phyloP scores from a whole-genome alignment of 2,888 invertebrate genomes.

The Eledona agricola region DNA sequence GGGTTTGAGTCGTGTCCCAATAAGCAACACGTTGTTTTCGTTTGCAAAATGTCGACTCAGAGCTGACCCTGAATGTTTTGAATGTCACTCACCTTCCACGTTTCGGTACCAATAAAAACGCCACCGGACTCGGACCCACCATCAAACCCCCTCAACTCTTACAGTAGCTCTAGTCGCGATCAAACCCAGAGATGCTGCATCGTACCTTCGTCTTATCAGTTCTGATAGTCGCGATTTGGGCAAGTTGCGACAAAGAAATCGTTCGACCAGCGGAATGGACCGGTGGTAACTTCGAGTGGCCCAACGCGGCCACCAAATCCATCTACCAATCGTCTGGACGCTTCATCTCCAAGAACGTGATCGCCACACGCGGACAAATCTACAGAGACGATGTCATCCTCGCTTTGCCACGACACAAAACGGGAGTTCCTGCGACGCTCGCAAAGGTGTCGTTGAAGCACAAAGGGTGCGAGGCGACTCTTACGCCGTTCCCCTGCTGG shows the following conservation, averaged over 20 bases:
- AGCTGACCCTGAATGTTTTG: too few species aligned
- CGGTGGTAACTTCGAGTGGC: constrained; percentile 48
- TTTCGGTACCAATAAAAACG: too few species aligned
- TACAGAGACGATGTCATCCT: constrained; percentile 66
- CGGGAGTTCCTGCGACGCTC: constrained; percentile 74
- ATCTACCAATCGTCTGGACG: constrained; percentile 68
- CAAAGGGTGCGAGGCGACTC: constrained; percentile 62
- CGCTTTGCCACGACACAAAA: constrained; percentile 69
- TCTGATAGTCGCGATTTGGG: constrained; percentile 41
- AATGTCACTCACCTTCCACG: too few species aligned
- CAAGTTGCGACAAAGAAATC: constrained; percentile 45
- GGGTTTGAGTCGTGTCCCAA: too few species aligned
- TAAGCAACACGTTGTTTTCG: too few species aligned
- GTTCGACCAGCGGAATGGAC: constrained; percentile 60
- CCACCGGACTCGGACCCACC: too few species aligned
- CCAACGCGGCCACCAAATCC: constrained; percentile 62
- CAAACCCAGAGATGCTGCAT: constrained; percentile 1
- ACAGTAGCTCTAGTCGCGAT: too few species aligned
- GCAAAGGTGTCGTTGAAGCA: constrained; percentile 66
- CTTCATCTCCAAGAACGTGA: constrained; percentile 68
- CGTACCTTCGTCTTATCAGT: constrained; percentile 1
- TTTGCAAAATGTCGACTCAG: too few species aligned
- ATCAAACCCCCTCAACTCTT: too few species aligned
- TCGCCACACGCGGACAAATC: constrained; percentile 69
- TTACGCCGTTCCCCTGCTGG: constrained; percentile 72